Percentiles rank a stretch among this genome's conserved stretches.
Conservation (phyloP, 1,140 invertebrate species). For the Bombus terrestris region DNA sequence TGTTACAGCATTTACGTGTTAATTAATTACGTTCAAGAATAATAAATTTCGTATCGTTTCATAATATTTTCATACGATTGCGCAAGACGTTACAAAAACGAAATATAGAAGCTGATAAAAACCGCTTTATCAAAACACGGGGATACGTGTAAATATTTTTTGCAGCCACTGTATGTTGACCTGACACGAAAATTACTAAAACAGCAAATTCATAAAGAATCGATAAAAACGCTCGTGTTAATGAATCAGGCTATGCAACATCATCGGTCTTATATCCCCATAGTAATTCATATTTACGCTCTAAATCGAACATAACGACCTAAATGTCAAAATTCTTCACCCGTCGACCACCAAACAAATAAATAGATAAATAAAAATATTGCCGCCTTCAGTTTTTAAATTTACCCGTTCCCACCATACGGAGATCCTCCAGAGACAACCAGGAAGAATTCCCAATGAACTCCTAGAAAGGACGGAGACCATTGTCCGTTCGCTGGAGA, state of each 20-base stretch:
- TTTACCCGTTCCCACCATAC: background rate
- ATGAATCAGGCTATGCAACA: background rate
- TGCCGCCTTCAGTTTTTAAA: background rate
- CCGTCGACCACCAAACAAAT: background rate
- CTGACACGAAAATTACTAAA: background rate
- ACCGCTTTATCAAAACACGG: background rate
- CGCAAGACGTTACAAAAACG: background rate
- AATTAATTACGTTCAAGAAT: background rate
- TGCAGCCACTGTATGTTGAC: no score
- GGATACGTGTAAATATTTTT: no score
- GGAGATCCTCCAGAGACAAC: background rate
- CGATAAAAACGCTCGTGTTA: background rate
- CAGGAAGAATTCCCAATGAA: background rate
- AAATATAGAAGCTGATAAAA: background rate
- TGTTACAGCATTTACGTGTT: background rate
- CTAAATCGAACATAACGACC: background rate
- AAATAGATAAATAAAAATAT: background rate
- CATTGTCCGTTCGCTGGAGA: background rate
- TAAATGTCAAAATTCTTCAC: background rate
- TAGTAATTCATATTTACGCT: background rate
- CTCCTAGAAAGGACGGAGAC: no score
- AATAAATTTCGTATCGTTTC: background rate
- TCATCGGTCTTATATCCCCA: background rate
- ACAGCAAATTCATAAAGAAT: background rate
- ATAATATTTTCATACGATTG: background rate